Evolutionary conservation across 1,140 invertebrate species (phyloP), one percentile per base, ranked within the genome.

Genomic region (Atopsyche davidsoni): DNA sequence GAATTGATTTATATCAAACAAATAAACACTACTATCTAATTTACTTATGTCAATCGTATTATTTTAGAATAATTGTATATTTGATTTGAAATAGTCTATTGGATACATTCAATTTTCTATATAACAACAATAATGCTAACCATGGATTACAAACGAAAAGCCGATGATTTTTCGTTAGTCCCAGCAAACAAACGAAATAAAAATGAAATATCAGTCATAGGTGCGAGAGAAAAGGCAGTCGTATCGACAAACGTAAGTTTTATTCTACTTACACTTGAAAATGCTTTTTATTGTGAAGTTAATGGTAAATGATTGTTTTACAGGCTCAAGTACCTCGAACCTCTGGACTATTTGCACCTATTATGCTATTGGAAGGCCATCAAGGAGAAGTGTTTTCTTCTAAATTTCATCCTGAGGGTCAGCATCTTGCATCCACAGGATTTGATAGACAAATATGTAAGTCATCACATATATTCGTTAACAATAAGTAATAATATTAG

Each of bases 291-390:
- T 7, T 13, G 4, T n/a, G 10, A n/a, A 31, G 43, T 32, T 32
- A 45, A 11, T 45, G 24, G 24, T 7, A 7, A 28, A 28, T 28
- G 24, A n/a, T 28, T 28, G 9, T 4, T 28, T 47, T 47, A 4
- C 35, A 53, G 43, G 22, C 11, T 22, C 49, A 73, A 69, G 81
- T 87, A 34, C 81, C 84, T 23, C 73, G 95, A 56, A 95, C 93
- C 9, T 97, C 95, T 0, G 87, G 82, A 58, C 73, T 99, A 0
- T 76, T 86, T 63, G 85, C 93, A 10, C 95, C 96, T 1, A 98
- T 98, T 49, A 98, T 99, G 94, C 76, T 96, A 11, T 69, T 99
- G 18, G 89, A 95, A 66, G 97, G 97, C 0, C 96, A 99, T 69
- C 86, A 94, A 66, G 95, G 93, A 23, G 97, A 99, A 66, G 88